phyloP scores from a whole-genome alignment of 2,797 vertebrate species.

The Liasis olivaceus region DNA sequence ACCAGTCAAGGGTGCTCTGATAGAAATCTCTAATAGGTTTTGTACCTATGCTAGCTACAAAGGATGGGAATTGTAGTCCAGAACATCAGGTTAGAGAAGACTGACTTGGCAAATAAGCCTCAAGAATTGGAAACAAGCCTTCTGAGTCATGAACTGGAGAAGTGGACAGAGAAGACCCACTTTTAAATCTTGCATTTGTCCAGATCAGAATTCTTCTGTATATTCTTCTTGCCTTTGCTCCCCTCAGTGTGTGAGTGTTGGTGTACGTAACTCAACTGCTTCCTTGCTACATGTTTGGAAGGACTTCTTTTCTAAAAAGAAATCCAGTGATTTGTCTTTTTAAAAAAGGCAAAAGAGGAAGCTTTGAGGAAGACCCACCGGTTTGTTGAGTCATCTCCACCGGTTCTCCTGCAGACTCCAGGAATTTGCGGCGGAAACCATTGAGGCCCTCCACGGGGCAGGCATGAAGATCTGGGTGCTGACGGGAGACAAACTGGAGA shows the following conservation, averaged over 20 bases:
- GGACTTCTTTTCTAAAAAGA: neutral
- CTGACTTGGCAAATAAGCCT: neutral
- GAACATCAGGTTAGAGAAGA: neutral
- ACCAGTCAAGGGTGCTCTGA: neutral
- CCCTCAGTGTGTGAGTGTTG: neutral
- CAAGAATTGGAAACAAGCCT: neutral
- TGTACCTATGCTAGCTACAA: neutral
- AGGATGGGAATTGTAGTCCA: neutral
- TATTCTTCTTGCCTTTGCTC: neutral
- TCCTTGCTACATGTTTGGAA: neutral
- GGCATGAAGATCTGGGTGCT: constrained; percentile 98
- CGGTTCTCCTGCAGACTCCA: constrained; percentile 81
- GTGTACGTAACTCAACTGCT: neutral
- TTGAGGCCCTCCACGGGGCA: constrained; percentile 91
- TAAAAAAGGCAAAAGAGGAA: neutral
- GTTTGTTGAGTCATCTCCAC: neutral
- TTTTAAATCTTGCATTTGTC: neutral
- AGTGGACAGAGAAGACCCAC: neutral
- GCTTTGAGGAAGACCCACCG: neutral
- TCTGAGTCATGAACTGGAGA: neutral
- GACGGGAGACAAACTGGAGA: constrained; percentile 98
- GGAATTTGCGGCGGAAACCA: constrained; percentile 92
- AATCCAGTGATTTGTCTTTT: neutral
- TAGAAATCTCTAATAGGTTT: neutral
- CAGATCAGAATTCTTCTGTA: neutral